Base-by-base conservation (phyloP, 1,140 invertebrate species). In the Uloborus diversus region DNA sequence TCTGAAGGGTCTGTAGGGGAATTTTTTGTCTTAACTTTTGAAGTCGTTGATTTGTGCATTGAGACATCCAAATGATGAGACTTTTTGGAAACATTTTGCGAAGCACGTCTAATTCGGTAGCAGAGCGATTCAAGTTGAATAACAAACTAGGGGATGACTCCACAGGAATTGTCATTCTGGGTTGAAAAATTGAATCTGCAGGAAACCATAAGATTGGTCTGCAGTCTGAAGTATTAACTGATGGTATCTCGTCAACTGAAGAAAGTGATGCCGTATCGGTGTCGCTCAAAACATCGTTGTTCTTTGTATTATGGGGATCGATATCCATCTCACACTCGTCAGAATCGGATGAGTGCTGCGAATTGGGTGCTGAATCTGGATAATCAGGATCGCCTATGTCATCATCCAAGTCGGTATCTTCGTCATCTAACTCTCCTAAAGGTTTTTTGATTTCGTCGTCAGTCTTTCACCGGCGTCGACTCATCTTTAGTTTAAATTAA, bases 261-360 rank as follows among this genome's bases (percentile, higher is more conserved):
- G 62, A 65, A 65, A 65, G 62, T 65, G 62, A 65, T 65, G 59
- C 28, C 30, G 35, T 65, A 42, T 65, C 62, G 47, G 62, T 65
- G 23, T 65, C 62, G 47, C n/a, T 65, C 62, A 65, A 62, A 65
- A 25, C 62, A 65, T 65, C 35, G 62, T 20, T 65, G 32, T 65
- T 37, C 62, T 65, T 65, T 65, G 62, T 47, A 47, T 65, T 65
- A 23, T 65, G 33, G 35, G 49, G 49, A n/a, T 51, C 49, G 49
- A 51, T n/a, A 51, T 51, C 49, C 49, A 51, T 51, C 20, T 51
- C 49, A 51, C n/a, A 5, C 49, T 51, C n/a, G 49, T 5, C 49
- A n/a, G 49, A 51, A 51, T 51, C 49, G 49, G 49, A 51, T 51
- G 49, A 51, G 49, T 51, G 20, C 49, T 51, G 49, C 49, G 20